These are phyloP conservation scores for Pachyuromys duprasi DNA, from an alignment of 2,797 vertebrate species.

Conservation along the genomic window DNA sequence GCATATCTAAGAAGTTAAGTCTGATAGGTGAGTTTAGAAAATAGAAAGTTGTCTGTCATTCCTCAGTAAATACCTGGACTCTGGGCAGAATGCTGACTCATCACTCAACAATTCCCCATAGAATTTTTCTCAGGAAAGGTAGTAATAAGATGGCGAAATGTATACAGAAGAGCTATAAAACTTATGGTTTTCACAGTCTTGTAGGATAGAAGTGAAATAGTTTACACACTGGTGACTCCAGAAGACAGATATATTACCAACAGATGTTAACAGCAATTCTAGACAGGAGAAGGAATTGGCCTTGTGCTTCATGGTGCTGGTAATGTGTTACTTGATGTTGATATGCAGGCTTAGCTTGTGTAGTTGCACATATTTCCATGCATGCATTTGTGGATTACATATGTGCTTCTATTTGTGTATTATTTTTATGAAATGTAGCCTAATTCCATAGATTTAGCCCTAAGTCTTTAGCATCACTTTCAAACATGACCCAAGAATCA, in stretches of 20 bases:
- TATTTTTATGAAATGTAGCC: neutral
- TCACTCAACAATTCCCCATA: neutral
- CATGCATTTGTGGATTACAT: neutral
- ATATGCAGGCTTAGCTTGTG: neutral
- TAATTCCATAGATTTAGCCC: neutral
- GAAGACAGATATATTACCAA: neutral
- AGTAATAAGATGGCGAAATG: neutral
- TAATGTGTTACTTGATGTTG: neutral
- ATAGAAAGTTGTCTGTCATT: neutral
- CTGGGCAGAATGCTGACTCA: neutral
- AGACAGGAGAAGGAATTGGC: neutral
- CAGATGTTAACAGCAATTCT: neutral
- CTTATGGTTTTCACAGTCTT: neutral
- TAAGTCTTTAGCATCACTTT: neutral
- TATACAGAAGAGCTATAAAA: neutral
- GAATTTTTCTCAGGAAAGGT: neutral
- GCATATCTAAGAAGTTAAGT: constrained; percentile 27
- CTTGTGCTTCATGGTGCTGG: neutral
- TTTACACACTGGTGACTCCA: neutral
- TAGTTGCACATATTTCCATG: neutral
- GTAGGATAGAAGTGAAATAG: constrained; percentile 33
- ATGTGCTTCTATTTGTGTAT: neutral
- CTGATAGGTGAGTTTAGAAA: constrained; percentile 22
- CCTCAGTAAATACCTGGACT: neutral
- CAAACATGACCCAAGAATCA: neutral